Evolutionary conservation across 1,140 invertebrate species (phyloP).

Genomic region (Mactra quadrangularis): DNA sequence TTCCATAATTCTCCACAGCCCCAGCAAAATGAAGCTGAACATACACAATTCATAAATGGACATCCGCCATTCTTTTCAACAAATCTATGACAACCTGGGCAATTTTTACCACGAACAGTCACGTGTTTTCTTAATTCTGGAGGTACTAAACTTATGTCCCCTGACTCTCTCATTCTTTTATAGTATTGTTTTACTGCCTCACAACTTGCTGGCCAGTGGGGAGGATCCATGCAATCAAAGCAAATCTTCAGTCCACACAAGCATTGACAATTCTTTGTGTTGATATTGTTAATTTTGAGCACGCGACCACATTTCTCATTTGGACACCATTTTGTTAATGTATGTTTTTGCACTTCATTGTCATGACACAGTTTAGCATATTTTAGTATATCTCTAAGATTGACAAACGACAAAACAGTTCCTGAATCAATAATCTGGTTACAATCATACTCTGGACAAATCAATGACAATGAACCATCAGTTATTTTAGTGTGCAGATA

Average conservation of each 20-base stretch:
- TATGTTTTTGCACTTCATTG: constrained; percentile 37
- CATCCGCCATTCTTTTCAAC: constrained; percentile 64
- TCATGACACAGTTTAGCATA: constrained; percentile 51
- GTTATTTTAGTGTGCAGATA: constrained; percentile 55
- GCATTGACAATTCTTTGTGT: constrained; percentile 53
- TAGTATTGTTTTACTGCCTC: constrained; percentile 57
- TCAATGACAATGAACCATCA: constrained; percentile 10
- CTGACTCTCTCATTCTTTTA: constrained; percentile 47
- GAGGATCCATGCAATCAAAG: constrained; percentile 64
- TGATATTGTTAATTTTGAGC: constrained; percentile 39
- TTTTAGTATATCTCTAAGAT: constrained; percentile 61
- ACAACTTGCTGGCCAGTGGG: constrained; percentile 74
- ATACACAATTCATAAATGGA: constrained; percentile 58
- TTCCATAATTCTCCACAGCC: constrained; percentile 60
- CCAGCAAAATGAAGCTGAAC: constrained; percentile 65
- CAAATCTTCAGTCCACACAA: constrained; percentile 68
- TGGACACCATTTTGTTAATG: constrained; percentile 69
- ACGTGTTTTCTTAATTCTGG: not conserved
- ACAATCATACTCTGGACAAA: constrained; percentile 71
- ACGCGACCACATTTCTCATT: constrained; percentile 70
- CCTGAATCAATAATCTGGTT: constrained; percentile 50
- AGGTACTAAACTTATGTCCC: constrained; percentile 41
- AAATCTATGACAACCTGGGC: constrained; percentile 59
- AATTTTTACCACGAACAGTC: constrained; percentile 56
- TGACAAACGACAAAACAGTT: constrained; percentile 66